These are phyloP conservation scores for Cromileptes altivelis DNA, from an alignment of 2,113 vertebrate genomes.

Conservation along the genomic window DNA sequence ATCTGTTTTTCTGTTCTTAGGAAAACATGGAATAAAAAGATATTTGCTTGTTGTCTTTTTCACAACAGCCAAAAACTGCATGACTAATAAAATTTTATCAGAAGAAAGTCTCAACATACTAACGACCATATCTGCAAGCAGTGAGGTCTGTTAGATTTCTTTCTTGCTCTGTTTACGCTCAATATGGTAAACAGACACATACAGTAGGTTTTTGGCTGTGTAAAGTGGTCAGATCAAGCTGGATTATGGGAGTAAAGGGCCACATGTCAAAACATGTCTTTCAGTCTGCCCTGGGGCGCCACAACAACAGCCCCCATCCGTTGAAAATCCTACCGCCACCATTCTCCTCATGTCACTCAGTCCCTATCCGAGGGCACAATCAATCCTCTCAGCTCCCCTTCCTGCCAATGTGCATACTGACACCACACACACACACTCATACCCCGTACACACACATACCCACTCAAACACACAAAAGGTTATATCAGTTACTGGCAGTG, in stretches of 20 bases:
- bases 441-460: not conserved
- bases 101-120: not conserved
- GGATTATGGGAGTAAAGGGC: slow-evolving; percentile 69
- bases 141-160: not conserved
- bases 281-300: slow-evolving; percentile 62
- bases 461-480: slow-evolving; percentile 28
- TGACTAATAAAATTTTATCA: not conserved
- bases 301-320: slow-evolving; percentile 67
- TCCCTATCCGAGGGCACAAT: slow-evolving; percentile 62
- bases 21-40: not conserved
- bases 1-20: not conserved
- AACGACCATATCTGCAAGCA: not conserved
- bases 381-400: slow-evolving; percentile 67
- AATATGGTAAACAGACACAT: slow-evolving; percentile 46
- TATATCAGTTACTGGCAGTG: slow-evolving; percentile 27
- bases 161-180: slow-evolving; percentile 32
- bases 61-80: not conserved
- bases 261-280: slow-evolving; percentile 74
- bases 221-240: slow-evolving; percentile 52
- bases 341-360: slow-evolving; percentile 69
- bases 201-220: slow-evolving; percentile 48
- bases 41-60: not conserved
- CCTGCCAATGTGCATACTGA: slow-evolving; percentile 50
- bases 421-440: slow-evolving; percentile 13
- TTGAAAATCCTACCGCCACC: slow-evolving; percentile 43